Base-by-base conservation (phyloP, 1,140 invertebrate species). In the Pogonognathellus flavescens region DNA sequence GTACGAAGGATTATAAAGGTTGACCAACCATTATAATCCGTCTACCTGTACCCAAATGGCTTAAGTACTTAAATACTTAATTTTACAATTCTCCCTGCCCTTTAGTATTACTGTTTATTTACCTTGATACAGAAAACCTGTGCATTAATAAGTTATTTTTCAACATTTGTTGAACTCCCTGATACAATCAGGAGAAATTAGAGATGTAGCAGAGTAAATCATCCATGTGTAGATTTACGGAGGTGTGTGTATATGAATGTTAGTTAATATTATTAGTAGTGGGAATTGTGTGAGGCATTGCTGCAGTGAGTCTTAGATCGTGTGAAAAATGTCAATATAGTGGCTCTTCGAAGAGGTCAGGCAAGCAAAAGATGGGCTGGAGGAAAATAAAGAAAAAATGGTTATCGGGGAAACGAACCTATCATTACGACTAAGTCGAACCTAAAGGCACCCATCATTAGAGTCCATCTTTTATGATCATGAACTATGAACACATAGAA, bases 301-400 rank as follows among this genome's bases (percentile, higher is more conserved):
- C 41, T 55, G 60, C 10, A 57, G 25, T 83, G 41, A 66, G 49
- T 86, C 49, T 41, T 41, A 49, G 82, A 84, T 86, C 83, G 86
- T 86, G 86, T 86, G 86, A 86, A 86, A 86, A 86, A 81, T 86
- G 86, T 86, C 82, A 86, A 84, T 84, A 84, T 84, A 84, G 83
- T 81, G 70, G 25, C 20, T 80, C 70, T 25, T 53, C 59, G 50
- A 80, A 80, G 62, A 66, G 81, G 66, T 86, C 85, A 83, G 20
- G 22, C 50, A 50, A 57, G 22, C 50, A 50, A 76, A 18, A 84
- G 60, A 57, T 76, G 55, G 20, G 50, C 83, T 50, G 66, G 62
- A 62, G 60, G 22, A 31, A 80, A 57, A n/a, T 16, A 31, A 80
- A 52, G 70, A 80, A 70, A 53, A 72, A 86, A 86, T 82, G 53